These are phyloP conservation scores for Leguminivora glycinivorella DNA, from an alignment of 1,140 invertebrate species.

Conservation along the genomic window DNA sequence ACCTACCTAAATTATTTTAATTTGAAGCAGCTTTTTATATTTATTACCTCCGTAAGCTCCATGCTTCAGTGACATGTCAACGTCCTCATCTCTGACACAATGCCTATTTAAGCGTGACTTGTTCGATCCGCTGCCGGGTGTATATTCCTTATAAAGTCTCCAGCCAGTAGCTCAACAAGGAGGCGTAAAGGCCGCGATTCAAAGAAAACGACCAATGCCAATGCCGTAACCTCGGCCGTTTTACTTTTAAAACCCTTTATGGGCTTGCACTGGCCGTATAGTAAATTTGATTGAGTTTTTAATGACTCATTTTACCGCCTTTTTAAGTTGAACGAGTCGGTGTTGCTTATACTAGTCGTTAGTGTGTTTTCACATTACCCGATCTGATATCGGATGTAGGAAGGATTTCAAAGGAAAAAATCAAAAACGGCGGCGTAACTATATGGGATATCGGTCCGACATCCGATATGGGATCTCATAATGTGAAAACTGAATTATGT, in stretches of 20 bases:
- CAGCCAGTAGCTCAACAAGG: conserved; percentile 56
- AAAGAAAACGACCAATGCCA: conserved; percentile 60
- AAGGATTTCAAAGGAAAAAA: too few species aligned
- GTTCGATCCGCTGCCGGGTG: conserved; percentile 1
- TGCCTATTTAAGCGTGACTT: neutral
- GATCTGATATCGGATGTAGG: too few species aligned
- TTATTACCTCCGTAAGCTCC: too few species aligned
- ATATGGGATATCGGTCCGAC: too few species aligned
- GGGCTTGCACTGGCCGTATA: neutral
- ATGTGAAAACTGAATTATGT: too few species aligned
- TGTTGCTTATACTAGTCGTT: neutral
- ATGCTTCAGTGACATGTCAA: neutral
- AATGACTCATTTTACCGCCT: conserved; percentile 5
- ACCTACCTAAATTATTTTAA: too few species aligned
- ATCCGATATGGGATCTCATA: too few species aligned
- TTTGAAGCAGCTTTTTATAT: too few species aligned
- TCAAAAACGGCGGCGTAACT: too few species aligned
- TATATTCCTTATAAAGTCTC: conserved; percentile 48
- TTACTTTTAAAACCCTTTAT: conserved; percentile 43
- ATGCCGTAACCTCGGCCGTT: conserved; percentile 47
- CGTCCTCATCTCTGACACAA: conserved; percentile 2
- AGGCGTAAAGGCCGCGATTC: conserved; percentile 48
- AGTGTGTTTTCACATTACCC: too few species aligned
- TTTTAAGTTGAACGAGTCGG: neutral
- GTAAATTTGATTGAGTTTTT: conserved; percentile 20